Evolutionary conservation across 1,140 invertebrate species (phyloP).

Genomic region (Atta cephalotes): DNA sequence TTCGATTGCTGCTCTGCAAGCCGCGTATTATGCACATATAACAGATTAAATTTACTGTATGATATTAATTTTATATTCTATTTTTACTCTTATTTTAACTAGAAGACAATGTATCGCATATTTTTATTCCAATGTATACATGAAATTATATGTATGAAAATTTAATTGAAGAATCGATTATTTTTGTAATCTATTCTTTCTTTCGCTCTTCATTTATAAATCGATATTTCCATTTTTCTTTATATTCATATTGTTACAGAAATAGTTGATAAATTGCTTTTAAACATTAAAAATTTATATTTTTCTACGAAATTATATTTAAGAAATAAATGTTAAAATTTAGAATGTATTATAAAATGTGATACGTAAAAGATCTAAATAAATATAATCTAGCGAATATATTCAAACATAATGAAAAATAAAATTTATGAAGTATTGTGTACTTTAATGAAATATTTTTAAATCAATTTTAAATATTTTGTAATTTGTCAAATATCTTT

Average conservation of each 20-base stretch:
- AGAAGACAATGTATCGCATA: neutral
- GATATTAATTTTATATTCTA: too few relatives aligned
- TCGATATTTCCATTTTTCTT: neutral
- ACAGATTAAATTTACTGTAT: neutral
- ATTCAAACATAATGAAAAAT: neutral
- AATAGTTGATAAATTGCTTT: neutral
- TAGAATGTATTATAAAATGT: neutral
- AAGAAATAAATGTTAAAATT: conserved; percentile 1
- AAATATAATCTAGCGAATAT: neutral
- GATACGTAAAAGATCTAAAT: neutral
- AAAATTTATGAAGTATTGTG: neutral
- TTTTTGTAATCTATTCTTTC: neutral
- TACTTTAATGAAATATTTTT: neutral
- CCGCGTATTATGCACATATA: neutral
- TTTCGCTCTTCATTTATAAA: neutral
- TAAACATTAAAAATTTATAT: neutral
- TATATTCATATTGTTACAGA: neutral
- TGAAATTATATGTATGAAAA: neutral
- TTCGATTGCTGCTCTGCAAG: neutral
- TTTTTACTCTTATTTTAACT: neutral
- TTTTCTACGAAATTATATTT: neutral
- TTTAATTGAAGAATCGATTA: neutral
- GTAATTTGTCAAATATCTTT: neutral
- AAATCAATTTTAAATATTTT: neutral
- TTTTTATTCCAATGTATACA: neutral